A percentile compares a stretch with the other conserved stretches of the same genome.
These are phyloP conservation scores for Gymnosoma rotundatum DNA, from an alignment of 2,888 invertebrate genomes.

Conservation along the genomic window DNA sequence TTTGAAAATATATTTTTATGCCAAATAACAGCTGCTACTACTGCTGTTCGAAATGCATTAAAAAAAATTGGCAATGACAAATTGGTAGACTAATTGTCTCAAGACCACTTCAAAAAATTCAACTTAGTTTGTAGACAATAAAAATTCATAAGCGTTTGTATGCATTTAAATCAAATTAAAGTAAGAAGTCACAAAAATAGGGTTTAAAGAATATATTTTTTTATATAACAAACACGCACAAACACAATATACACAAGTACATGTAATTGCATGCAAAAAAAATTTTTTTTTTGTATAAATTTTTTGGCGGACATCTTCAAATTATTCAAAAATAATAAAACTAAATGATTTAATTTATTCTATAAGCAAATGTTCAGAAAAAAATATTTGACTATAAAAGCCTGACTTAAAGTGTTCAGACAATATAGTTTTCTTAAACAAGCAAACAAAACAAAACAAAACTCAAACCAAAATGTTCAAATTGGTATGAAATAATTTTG, in stretches of 20 bases:
- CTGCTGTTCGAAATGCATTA: not conserved
- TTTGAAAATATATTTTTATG: not conserved
- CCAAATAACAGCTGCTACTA: not conserved
- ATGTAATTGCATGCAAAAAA: slow-evolving; percentile 17
- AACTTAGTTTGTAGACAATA: not conserved
- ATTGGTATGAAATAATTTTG: slow-evolving; percentile 72
- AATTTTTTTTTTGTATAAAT: slow-evolving; percentile 39
- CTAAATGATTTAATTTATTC: slow-evolving; percentile 39
- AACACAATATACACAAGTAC: not conserved
- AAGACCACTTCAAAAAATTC: slow-evolving; percentile 32
- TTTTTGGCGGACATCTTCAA: slow-evolving; percentile 72
- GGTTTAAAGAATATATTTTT: slow-evolving; percentile 42
- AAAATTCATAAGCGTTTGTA: not conserved
- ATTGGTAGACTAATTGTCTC: slow-evolving; percentile 37
- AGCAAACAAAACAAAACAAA: slow-evolving; percentile 51
- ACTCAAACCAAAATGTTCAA: slow-evolving; percentile 75
- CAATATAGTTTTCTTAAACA: slow-evolving; percentile 55
- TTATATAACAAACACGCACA: not conserved
- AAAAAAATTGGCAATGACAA: slow-evolving; percentile 37
- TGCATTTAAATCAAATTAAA: not conserved
- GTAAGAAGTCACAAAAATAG: slow-evolving; percentile 23
- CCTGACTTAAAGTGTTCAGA: slow-evolving; percentile 18
- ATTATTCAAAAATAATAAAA: slow-evolving; percentile 17
- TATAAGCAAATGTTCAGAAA: slow-evolving; percentile 4
- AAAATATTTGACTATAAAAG: slow-evolving; percentile 76